These are phyloP conservation scores for Lasioglossum figueresi DNA, from an alignment of 2,888 invertebrate genomes.

Conservation along the genomic window DNA sequence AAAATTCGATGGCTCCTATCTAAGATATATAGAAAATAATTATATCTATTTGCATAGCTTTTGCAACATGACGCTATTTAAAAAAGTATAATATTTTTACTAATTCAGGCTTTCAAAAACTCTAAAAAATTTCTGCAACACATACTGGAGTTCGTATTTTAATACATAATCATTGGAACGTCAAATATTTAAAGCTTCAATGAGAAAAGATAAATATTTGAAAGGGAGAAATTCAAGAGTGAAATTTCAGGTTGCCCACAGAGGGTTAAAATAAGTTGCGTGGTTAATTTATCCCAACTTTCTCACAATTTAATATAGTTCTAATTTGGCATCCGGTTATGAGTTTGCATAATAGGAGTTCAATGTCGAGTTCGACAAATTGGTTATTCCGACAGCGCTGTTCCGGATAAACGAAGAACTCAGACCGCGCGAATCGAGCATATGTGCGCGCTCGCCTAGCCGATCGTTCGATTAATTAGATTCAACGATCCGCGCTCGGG, in stretches of 20 bases:
- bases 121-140: neutral
- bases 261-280: neutral
- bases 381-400: neutral
- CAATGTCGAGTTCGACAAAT: neutral
- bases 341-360: neutral
- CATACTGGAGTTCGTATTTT: neutral
- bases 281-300: neutral
- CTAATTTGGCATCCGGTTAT: neutral
- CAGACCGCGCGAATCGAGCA: neutral
- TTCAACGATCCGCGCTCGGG: slow-evolving; percentile 50
- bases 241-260: neutral
- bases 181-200: neutral
- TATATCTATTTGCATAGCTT: rapidly evolving
- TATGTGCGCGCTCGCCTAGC: neutral
- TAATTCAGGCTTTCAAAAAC: neutral
- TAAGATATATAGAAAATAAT: too few species aligned
- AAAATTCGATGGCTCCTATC: too few species aligned
- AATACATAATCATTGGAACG: neutral
- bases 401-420: slow-evolving; percentile 19
- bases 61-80: neutral
- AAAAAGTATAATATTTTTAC: neutral
- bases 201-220: neutral
- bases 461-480: slow-evolving; percentile 58
- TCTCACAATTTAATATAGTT: neutral
- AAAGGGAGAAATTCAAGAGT: neutral